These are phyloP conservation scores for Cyclina sinensis DNA, from an alignment of 1,140 invertebrate genomes.

Conservation along the genomic window DNA sequence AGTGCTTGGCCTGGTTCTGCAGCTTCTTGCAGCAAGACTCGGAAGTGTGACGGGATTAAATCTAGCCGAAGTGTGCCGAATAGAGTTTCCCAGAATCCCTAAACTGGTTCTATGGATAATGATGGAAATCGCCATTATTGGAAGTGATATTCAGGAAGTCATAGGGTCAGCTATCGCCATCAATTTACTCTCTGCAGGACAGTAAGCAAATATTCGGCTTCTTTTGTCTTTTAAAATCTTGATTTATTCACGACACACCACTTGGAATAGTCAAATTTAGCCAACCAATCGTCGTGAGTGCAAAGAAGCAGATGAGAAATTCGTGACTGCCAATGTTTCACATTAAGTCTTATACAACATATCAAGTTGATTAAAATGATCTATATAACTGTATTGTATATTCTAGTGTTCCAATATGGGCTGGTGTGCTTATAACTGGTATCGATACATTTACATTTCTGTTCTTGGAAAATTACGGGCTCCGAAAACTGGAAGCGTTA, in stretches of 20 bases:
- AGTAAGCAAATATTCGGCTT: constrained; percentile 88
- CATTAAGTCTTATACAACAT: no score
- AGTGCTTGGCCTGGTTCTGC: constrained; percentile 94
- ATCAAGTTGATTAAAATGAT: no score
- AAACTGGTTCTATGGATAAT: constrained; percentile 95
- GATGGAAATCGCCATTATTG: constrained; percentile 97
- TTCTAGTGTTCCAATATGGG: constrained; percentile 94
- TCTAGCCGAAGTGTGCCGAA: constrained; percentile 87
- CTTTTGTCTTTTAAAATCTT: no score
- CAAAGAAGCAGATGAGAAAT: no score
- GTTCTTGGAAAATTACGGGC: constrained; percentile 95
- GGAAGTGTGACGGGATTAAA: constrained; percentile 92
- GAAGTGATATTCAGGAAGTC: constrained; percentile 91
- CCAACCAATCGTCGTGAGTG: no score
- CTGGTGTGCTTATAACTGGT: constrained; percentile 95
- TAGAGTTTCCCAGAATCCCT: constrained; percentile 93
- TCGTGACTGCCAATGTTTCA: no score
- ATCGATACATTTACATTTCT: constrained; percentile 97
- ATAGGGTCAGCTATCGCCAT: constrained; percentile 96
- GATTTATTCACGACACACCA: no score
- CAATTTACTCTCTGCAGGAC: constrained; percentile 93
- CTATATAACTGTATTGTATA: no score
- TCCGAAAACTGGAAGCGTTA: constrained; percentile 95
- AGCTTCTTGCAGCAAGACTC: constrained; percentile 93
- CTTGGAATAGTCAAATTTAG: no score